Conservation (phyloP, 2,797 vertebrate species). For the Sebastes minor region DNA sequence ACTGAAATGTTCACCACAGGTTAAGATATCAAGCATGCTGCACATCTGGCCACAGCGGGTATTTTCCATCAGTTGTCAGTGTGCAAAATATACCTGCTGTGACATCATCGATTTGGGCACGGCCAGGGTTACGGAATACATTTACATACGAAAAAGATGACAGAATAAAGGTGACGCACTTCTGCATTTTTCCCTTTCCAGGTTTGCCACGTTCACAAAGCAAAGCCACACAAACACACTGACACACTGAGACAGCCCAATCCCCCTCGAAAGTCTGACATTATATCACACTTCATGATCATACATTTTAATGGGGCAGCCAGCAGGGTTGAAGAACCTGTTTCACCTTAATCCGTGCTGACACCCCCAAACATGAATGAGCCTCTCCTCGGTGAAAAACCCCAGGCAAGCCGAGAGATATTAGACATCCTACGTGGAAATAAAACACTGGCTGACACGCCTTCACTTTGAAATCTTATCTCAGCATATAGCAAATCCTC, state of each 20-base stretch:
- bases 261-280: constrained; percentile 18
- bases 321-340: constrained; percentile 24
- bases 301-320: constrained; percentile 49
- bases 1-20: background rate
- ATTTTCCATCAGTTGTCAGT: background rate
- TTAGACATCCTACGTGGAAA: background rate
- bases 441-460: constrained; percentile 34
- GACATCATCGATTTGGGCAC: background rate
- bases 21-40: background rate
- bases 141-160: constrained; percentile 1
- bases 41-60: background rate
- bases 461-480: constrained; percentile 57
- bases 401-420: background rate
- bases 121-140: background rate
- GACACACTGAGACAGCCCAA: background rate
- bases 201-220: background rate
- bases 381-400: background rate
- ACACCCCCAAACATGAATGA: constrained; percentile 13
- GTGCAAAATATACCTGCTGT: background rate
- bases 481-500: constrained; percentile 22
- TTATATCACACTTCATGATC: constrained; percentile 42
- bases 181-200: background rate
- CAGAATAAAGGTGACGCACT: background rate
- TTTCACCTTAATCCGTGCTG: constrained; percentile 17
- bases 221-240: background rate